Evolutionary conservation across 2,888 invertebrate genomes (phyloP).

Genomic region (Orthosia incerta): DNA sequence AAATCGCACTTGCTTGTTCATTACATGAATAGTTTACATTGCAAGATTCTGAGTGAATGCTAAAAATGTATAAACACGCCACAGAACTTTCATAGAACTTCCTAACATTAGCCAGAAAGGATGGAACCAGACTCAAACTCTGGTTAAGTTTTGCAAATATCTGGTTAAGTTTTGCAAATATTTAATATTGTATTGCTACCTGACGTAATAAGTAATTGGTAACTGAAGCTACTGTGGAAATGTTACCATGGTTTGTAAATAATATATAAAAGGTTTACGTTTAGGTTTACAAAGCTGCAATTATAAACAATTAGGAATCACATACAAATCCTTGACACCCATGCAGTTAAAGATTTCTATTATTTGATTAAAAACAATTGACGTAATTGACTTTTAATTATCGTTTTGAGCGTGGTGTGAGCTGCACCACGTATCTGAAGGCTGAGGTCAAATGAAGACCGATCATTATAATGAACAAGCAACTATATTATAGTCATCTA

Average conservation of each 20-base stretch:
- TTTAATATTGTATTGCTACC: no score
- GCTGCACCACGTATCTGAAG: neutral
- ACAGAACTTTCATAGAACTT: no score
- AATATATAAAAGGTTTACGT: no score
- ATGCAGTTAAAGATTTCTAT: slow-evolving; percentile 17
- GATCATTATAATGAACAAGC: neutral
- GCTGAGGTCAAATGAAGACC: neutral
- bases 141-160: no score
- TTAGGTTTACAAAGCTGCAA: neutral
- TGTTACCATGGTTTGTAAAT: no score
- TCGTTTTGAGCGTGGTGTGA: neutral
- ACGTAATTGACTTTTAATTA: slow-evolving; percentile 37
- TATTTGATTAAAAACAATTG: slow-evolving; percentile 37
- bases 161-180: no score
- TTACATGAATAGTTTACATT: neutral
- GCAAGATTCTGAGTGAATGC: neutral
- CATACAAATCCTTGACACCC: slow-evolving; percentile 19
- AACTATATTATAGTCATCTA: no score
- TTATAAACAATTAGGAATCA: slow-evolving; percentile 8
- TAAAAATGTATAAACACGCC: no score
- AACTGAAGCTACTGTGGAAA: no score
- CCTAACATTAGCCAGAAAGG: no score
- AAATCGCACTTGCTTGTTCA: slow-evolving; percentile 2
- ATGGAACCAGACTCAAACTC: no score
- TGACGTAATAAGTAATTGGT: no score